A percentile compares a stretch with the other conserved stretches of the same genome.
Conservation (phyloP, 2,797 vertebrate genomes). For the Loris lydekkerianus region DNA sequence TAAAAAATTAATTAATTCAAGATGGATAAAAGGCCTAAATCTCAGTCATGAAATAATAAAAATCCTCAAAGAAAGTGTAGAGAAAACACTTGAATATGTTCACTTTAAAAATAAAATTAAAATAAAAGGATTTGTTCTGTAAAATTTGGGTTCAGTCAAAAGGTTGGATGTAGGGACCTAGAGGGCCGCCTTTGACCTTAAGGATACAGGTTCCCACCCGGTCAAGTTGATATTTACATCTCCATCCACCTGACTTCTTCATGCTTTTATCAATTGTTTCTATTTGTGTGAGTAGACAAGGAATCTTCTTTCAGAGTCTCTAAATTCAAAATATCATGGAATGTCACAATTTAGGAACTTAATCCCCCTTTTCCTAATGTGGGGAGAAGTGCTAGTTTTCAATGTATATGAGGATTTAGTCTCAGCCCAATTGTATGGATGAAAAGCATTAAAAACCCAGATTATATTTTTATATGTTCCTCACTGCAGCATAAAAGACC, state of each 20-base stretch:
- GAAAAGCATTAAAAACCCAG: not conserved
- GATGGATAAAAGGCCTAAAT: too few relatives aligned
- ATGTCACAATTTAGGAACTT: not conserved
- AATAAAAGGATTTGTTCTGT: not conserved
- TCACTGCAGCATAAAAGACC: not conserved
- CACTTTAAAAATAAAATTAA: too few relatives aligned
- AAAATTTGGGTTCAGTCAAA: not conserved
- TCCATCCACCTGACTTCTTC: not conserved
- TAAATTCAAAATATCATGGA: not conserved
- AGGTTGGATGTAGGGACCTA: not conserved
- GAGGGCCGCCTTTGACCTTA: not conserved
- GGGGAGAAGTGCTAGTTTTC: not conserved
- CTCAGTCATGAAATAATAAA: too few relatives aligned
- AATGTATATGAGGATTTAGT: not conserved
- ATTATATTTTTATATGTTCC: not conserved
- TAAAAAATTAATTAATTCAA: too few relatives aligned
- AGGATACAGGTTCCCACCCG: not conserved
- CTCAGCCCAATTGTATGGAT: not conserved
- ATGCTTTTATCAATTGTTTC: not conserved
- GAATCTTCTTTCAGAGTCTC: fast-evolving
- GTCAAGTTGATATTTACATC: not conserved
- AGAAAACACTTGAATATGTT: too few relatives aligned
- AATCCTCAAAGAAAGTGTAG: too few relatives aligned
- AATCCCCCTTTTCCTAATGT: not conserved
- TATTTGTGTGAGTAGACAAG: not conserved